Percentiles rank a stretch among this genome's conserved stretches.
Evolutionary conservation across 2,797 vertebrate genomes (phyloP).

Genomic region (Pteronotus mesoamericanus): DNA sequence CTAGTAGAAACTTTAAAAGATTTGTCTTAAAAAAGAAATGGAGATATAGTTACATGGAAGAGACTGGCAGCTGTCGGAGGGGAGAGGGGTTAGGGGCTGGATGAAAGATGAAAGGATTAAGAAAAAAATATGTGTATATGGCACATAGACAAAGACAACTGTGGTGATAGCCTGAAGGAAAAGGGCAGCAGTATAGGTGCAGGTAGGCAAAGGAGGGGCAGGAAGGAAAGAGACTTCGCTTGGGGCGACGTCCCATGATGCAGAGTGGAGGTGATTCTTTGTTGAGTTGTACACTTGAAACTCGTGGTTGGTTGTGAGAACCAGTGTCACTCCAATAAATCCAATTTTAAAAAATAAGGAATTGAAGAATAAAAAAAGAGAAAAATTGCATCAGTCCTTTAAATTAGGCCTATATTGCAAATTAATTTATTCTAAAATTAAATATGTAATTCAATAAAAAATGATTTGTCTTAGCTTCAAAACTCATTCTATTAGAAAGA

Average conservation of each 20-base stretch:
- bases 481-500: neutral
- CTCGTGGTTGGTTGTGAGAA: neutral
- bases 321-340: neutral
- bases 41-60: neutral
- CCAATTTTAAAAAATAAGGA: neutral
- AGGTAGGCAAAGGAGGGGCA: neutral
- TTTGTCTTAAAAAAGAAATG: neutral
- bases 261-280: neutral
- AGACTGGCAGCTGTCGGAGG: neutral
- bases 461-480: neutral
- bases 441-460: constrained; percentile 12
- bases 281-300: neutral
- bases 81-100: neutral
- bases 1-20: neutral
- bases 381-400: neutral
- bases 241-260: neutral
- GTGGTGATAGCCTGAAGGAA: neutral
- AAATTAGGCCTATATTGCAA: constrained; percentile 5
- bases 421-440: constrained; percentile 44
- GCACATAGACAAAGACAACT: neutral
- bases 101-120: neutral
- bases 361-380: neutral
- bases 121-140: neutral
- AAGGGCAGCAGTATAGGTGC: neutral
- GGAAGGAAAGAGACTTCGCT: neutral